Evolutionary conservation across 2,113 vertebrate genomes (phyloP), one percentile per base, ranked within the genome.

Genomic region (Monopterus albus): DNA sequence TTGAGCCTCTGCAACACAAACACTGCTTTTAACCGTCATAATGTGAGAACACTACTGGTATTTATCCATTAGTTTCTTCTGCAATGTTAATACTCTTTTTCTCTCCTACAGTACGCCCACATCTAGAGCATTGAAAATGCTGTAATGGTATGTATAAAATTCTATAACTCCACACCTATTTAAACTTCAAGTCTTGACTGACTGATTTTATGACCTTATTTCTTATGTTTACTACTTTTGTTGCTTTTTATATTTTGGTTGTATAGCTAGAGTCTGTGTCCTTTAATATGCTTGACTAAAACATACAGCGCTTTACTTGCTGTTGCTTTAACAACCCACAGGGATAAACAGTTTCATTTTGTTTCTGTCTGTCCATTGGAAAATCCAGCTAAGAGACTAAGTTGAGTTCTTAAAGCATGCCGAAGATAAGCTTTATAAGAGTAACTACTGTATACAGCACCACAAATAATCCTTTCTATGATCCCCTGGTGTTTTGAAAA

Each of bases 161-260:
- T 20, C 21, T 45, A 38, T 49, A 12, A 53, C 47, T 77, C 45
- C 13, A 18, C 64, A 18, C n/a, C 21, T 65, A 12, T 52, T 65
- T 53, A 55, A 40, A 12, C 43, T 57, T 50, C 10, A 58, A 14
- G 36, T 57, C 7, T 45, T 12, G 56, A 60, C 38, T 62, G 25
- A 60, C 21, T 47, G 26, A 43, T 56, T 60, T 50, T 50, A 64
- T 65, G 51, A 38, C 36, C 29, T 50, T 52, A 46, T 53, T 63
- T 40, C 31, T 73, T 52, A 25, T 61, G 43, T 53, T 76, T 58
- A 13, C 20, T 50, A 13, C 45, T 21, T 67, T n/a, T 50, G 46
- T 73, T 69, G 31, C 56, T 71, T 56, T 60, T 38, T 46, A 42
- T 60, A 39, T 53, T 53, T 46, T 29, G 26, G 14, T 29, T 35